A percentile compares a stretch with the other conserved stretches of the same genome.
These are phyloP conservation scores for Amphimallon solstitiale DNA, from an alignment of 2,888 invertebrate genomes.

Conservation along the genomic window DNA sequence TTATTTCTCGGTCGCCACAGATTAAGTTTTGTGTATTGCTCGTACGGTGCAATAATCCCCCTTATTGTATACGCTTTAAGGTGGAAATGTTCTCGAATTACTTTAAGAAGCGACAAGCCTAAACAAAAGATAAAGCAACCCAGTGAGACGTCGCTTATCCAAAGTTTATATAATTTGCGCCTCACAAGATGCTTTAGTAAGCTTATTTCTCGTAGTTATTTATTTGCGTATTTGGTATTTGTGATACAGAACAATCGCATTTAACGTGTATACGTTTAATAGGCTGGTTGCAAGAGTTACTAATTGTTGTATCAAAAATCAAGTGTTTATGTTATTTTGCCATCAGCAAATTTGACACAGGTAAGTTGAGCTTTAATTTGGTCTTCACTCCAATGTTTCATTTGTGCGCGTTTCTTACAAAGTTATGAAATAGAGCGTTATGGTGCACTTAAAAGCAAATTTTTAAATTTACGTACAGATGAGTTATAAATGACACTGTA, in stretches of 20 bases:
- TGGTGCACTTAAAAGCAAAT: no score
- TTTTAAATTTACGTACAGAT: no score
- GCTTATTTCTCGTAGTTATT: background rate
- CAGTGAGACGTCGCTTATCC: background rate
- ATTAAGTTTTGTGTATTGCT: background rate
- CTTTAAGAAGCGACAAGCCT: conserved; percentile 2
- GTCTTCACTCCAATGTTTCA: no score
- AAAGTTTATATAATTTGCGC: conserved; percentile 6
- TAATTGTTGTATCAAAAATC: no score
- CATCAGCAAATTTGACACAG: no score
- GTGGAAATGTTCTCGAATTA: conserved; percentile 4
- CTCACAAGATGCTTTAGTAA: background rate
- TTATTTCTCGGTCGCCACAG: background rate
- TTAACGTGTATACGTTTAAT: no score
- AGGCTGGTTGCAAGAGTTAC: no score
- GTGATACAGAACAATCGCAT: background rate
- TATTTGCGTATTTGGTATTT: background rate
- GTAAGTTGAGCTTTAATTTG: no score
- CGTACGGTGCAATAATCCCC: background rate
- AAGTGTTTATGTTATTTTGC: no score
- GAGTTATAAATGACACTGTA: no score
- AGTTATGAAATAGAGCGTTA: no score
- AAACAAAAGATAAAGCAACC: conserved; percentile 24
- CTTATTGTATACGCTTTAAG: background rate
- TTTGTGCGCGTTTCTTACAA: no score